phyloP scores from a whole-genome alignment of 2,888 invertebrate genomes.

The Andrena bicolor region DNA sequence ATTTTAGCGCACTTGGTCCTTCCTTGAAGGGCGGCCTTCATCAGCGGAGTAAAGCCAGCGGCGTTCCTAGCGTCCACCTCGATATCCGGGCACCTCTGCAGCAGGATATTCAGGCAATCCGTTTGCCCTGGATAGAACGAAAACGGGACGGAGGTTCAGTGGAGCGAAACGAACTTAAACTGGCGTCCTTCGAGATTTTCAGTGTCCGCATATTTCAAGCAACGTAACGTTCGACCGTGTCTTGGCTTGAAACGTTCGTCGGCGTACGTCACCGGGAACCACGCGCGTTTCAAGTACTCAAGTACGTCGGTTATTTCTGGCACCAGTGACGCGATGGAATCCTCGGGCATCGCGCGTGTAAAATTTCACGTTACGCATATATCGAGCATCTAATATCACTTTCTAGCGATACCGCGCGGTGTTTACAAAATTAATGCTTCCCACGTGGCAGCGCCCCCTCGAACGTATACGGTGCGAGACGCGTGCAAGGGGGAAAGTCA shows the following conservation, averaged over 20 bases:
- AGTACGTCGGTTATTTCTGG: constrained; percentile 65
- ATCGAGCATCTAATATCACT: constrained; percentile 4
- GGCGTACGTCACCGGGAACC: constrained; percentile 56
- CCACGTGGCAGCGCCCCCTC: constrained; percentile 36
- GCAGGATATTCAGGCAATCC: constrained; percentile 89
- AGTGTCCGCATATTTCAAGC: constrained; percentile 51
- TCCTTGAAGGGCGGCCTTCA: constrained; percentile 92
- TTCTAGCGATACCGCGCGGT: constrained; percentile 2
- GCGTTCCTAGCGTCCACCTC: constrained; percentile 90
- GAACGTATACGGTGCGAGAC: not conserved
- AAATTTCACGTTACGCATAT: constrained; percentile 50
- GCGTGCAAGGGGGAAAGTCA: not conserved
- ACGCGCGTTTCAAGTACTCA: constrained; percentile 56
- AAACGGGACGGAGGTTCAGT: not conserved
- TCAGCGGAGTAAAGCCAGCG: constrained; percentile 90
- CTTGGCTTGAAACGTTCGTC: constrained; percentile 61
- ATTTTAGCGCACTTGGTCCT: constrained; percentile 91
- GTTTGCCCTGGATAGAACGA: constrained; percentile 87
- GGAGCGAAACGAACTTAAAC: not conserved
- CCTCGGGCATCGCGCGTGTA: constrained; percentile 34
- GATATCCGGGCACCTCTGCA: constrained; percentile 88
- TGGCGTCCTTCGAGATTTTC: constrained; percentile 30
- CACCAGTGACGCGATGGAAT: constrained; percentile 53
- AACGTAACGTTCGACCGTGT: constrained; percentile 40
- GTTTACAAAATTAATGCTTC: constrained; percentile 17